Conservation (phyloP, 1,140 invertebrate species). For the Aphelinus atriplicis region DNA sequence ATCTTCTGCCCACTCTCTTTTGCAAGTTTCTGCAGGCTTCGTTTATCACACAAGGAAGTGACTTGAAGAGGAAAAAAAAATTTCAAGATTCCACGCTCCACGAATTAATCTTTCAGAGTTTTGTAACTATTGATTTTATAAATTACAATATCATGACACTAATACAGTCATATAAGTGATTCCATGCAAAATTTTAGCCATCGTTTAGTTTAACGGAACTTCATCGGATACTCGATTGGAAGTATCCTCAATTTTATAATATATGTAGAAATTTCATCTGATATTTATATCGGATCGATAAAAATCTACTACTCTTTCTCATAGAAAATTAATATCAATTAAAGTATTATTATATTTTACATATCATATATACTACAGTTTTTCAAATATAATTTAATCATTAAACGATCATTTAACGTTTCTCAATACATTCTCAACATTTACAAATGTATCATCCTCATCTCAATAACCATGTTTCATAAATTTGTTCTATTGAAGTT, state of each 20-base stretch:
- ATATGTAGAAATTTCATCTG: neutral
- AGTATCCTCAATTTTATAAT: neutral
- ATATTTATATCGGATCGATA: neutral
- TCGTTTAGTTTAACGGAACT: too few species aligned
- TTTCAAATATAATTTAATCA: neutral
- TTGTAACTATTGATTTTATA: neutral
- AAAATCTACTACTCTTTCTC: neutral
- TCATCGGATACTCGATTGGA: neutral
- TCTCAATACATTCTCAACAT: neutral
- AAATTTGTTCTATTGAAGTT: neutral
- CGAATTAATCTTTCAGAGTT: neutral
- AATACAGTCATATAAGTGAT: too few species aligned
- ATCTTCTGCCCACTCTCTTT: slow-evolving; percentile 25
- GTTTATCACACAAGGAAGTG: slow-evolving; percentile 32
- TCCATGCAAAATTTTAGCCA: too few species aligned
- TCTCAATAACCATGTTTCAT: neutral
- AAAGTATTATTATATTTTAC: neutral
- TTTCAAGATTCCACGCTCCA: slow-evolving; percentile 17
- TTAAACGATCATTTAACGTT: neutral
- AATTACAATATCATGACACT: too few species aligned
- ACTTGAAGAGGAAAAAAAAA: neutral
- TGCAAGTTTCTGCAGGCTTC: slow-evolving; percentile 23
- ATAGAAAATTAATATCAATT: neutral
- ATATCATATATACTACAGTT: neutral
- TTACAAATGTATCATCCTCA: neutral